Evolutionary conservation across 64 coral and sea anemone species (phyloP).

Genomic region (Montipora sp.): DNA sequence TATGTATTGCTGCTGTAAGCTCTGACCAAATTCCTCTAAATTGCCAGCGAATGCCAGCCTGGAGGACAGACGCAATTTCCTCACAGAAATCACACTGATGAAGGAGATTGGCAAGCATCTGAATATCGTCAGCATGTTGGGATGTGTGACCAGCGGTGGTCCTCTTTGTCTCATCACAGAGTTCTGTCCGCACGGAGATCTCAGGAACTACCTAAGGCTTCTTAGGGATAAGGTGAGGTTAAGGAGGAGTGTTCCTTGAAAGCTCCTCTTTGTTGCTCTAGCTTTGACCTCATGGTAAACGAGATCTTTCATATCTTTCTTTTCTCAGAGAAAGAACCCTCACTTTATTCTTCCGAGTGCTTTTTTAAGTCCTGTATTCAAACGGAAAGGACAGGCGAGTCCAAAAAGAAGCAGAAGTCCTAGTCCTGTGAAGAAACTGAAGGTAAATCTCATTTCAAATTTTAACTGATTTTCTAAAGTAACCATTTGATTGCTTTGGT

Average conservation of each 20-base stretch:
- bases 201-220: conserved; percentile 74
- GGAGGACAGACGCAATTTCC: conserved; percentile 74
- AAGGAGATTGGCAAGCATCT: conserved; percentile 88
- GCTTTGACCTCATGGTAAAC: not conserved
- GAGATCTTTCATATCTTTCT: not conserved
- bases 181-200: conserved; percentile 90
- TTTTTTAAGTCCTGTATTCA: conserved; percentile 8
- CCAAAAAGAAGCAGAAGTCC: conserved; percentile 19
- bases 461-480: not conserved
- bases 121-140: conserved; percentile 92
- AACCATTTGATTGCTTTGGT: not conserved
- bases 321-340: conserved; percentile 24
- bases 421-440: conserved; percentile 43
- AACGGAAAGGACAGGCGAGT: not conserved
- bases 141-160: conserved; percentile 68
- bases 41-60: conserved; percentile 69
- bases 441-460: not conserved
- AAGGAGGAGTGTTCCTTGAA: too few species aligned
- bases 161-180: conserved; percentile 88
- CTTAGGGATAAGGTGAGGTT: conserved; percentile 81
- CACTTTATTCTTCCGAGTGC: conserved; percentile 34
- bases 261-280: too few species aligned
- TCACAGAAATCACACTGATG: conserved; percentile 91
- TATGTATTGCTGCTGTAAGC: too few species aligned
- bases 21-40: not conserved